Percentiles rank a stretch among this genome's conserved stretches.
These are phyloP conservation scores for Eidolon helvum DNA, from an alignment of 2,113 vertebrate genomes.

Conservation along the genomic window DNA sequence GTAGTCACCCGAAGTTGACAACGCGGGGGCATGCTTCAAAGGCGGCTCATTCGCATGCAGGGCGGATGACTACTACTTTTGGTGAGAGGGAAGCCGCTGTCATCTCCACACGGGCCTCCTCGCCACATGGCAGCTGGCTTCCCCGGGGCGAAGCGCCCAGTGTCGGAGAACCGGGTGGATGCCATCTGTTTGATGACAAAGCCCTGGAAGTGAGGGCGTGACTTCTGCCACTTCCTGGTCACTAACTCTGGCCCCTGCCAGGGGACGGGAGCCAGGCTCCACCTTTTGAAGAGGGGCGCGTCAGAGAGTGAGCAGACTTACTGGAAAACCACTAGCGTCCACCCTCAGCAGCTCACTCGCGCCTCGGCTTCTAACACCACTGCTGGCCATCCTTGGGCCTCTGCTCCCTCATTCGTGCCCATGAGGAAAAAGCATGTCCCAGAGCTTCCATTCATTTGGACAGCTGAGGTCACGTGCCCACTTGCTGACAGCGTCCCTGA, in stretches of 20 bases:
- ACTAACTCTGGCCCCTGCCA: too few species aligned
- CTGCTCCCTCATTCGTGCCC: fast-evolving
- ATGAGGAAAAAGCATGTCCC: background rate
- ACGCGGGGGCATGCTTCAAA: background rate
- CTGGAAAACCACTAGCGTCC: background rate
- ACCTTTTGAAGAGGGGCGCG: too few species aligned
- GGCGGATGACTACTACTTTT: background rate
- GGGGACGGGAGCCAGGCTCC: background rate
- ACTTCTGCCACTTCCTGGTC: background rate
- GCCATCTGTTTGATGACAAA: background rate
- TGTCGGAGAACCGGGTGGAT: background rate
- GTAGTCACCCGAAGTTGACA: background rate
- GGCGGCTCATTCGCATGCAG: background rate
- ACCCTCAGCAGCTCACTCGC: background rate
- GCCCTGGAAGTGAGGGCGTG: background rate
- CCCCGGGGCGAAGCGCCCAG: background rate
- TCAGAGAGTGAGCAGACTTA: background rate
- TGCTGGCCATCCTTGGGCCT: background rate
- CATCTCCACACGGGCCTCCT: background rate
- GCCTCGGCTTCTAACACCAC: background rate
- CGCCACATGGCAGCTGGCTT: background rate
- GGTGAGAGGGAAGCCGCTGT: background rate
- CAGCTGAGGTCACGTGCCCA: background rate
- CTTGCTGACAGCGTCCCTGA: background rate
- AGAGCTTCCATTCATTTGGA: background rate